Evolutionary conservation across 2,888 invertebrate genomes (phyloP), one percentile per base, ranked within the genome.

Genomic region (Heliothis peltigera): DNA sequence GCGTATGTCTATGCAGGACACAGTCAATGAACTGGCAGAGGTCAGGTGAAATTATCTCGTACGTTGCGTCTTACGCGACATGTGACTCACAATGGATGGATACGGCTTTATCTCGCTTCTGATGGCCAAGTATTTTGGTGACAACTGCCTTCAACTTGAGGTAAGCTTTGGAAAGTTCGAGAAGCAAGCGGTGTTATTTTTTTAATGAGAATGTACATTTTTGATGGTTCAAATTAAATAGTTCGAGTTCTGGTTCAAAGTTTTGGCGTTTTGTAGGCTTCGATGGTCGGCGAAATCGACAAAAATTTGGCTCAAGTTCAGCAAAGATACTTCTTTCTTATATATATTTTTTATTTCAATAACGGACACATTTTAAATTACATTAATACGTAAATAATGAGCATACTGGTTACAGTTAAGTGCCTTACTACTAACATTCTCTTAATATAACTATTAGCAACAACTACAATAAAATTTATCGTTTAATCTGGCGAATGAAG

Each of bases 1-100:
- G 93, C 93, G 92, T 93, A 92, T 90, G 89, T 91, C 92, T 93
- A 92, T 93, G 92, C 92, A 91, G 88, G 88, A 88, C 88, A 88
- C 94, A 94, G 94, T 94, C 94, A 94, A 93, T 94, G 94, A 94
- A 94, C 94, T 89, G 89, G 87, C 88, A 92, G 93, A 91, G 94
- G 94, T 94, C 94, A 94, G 93, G 94, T 94, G 94, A 93, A 94
- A 94, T 94, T 94, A 94, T 93, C 94, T 93, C 88, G 89, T 88
- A 88, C 83, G 85, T 89, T 88, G 88, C 85, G 88, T 89, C 91
- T 89, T 89, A 90, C 83, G 92, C 91, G 92, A 94, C 92, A 92
- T 90, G 87, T 90, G 89, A 91, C 85, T 91, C 91, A 93, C 92
- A 91, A 91, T 92, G 86, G 82, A 88, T 89, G 92, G 91, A 91